phyloP scores from a whole-genome alignment of 2,888 invertebrate genomes.

The Tillus elongatus region DNA sequence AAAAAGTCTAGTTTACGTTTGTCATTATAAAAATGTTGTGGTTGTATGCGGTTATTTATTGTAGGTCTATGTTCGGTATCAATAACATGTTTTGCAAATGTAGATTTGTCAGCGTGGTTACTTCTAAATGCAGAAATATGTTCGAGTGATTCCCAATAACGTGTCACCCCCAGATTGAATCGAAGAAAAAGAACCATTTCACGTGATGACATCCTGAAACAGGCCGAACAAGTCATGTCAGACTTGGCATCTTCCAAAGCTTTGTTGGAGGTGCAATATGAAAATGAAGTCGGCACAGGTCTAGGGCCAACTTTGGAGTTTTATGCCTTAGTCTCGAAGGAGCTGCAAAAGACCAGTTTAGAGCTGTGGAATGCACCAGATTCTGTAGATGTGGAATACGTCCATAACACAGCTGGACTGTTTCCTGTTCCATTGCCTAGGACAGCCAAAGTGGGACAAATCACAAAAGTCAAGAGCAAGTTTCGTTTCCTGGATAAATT shows the following conservation, averaged over 20 bases:
- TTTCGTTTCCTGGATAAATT: constrained; percentile 96
- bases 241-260: constrained; percentile 89
- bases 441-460: constrained; percentile 71
- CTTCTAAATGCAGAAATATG: constrained; percentile 79
- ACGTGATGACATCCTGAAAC: constrained; percentile 81
- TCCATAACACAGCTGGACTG: constrained; percentile 73
- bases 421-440: constrained; percentile 88
- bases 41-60: too few species aligned
- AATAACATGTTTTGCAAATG: too few species aligned
- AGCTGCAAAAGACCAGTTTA: constrained; percentile 84
- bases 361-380: constrained; percentile 80
- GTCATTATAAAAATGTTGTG: too few species aligned
- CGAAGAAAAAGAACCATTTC: constrained; percentile 86
- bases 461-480: constrained; percentile 79
- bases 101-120: too few species aligned
- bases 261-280: constrained; percentile 76
- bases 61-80: too few species aligned
- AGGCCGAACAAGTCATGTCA: constrained; percentile 69
- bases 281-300: constrained; percentile 87
- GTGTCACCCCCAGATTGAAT: constrained; percentile 89
- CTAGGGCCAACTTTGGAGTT: constrained; percentile 99
- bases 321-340: constrained; percentile 89
- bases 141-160: constrained; percentile 68
- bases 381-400: constrained; percentile 54
- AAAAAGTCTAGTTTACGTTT: too few species aligned